Percentiles rank a stretch among this genome's conserved stretches.
phyloP scores from a whole-genome alignment of 2,113 vertebrate genomes.

The Perca fluviatilis region DNA sequence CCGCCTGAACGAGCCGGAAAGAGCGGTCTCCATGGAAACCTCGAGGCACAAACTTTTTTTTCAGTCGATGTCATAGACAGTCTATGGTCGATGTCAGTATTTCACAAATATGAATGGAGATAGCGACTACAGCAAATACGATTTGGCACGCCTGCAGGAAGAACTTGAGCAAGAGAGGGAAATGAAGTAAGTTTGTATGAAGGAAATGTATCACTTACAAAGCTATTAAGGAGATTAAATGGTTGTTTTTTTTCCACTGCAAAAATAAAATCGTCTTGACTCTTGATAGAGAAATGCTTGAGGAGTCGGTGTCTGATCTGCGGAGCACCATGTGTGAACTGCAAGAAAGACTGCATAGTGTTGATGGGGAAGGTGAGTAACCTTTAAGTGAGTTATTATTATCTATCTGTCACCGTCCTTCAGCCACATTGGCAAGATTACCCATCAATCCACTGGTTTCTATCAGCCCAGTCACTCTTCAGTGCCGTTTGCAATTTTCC shows the following conservation, averaged over 20 bases:
- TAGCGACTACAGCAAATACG: constrained; percentile 56
- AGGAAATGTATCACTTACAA: neutral
- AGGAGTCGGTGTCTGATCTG: constrained; percentile 79
- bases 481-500: neutral
- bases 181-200: constrained; percentile 70
- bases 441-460: neutral
- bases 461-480: neutral
- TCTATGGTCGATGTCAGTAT: neutral
- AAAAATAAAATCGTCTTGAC: neutral
- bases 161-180: constrained; percentile 80
- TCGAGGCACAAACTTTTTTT: constrained; percentile 29
- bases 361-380: constrained; percentile 74
- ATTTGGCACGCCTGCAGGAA: constrained; percentile 51
- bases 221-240: neutral
- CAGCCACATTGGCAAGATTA: neutral
- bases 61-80: neutral
- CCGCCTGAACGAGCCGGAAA: constrained; percentile 33
- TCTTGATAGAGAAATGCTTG: constrained; percentile 75
- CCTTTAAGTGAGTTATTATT: neutral
- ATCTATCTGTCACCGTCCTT: too few relatives aligned
- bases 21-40: constrained; percentile 64
- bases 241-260: neutral
- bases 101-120: constrained; percentile 59
- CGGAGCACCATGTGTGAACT: constrained; percentile 75
- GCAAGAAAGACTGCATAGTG: constrained; percentile 74